Percentiles rank a stretch among this genome's conserved stretches.
Evolutionary conservation across 92 coral and sea anemone genomes (phyloP).

Genomic region (Epizoanthus illoricatus): DNA sequence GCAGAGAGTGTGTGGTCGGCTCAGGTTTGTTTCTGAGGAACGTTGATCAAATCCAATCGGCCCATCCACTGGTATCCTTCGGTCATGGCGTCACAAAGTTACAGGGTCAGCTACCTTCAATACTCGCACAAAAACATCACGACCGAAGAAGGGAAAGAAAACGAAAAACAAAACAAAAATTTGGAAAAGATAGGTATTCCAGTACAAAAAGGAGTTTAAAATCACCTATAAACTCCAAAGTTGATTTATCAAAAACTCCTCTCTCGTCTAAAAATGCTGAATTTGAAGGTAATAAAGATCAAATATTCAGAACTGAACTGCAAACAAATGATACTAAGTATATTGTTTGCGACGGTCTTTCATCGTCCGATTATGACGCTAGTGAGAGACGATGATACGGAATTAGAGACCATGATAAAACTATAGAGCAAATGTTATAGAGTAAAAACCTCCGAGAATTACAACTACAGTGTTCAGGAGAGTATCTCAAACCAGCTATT

Average conservation of each 20-base stretch:
- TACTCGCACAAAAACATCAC: constrained; percentile 11
- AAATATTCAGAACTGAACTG: background rate
- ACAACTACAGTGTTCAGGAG: constrained; percentile 26
- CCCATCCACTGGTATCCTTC: background rate
- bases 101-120: background rate
- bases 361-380: background rate
- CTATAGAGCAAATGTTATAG: background rate
- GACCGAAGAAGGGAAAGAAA: background rate
- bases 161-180: background rate
- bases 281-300: background rate
- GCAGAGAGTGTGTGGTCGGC: background rate
- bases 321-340: background rate
- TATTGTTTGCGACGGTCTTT: background rate
- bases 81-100: background rate
- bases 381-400: background rate
- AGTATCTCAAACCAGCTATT: too few species aligned
- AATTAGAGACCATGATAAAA: background rate
- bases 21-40: background rate
- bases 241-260: background rate
- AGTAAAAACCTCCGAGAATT: constrained; percentile 43
- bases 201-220: background rate
- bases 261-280: background rate
- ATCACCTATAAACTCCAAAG: background rate
- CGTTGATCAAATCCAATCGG: background rate
- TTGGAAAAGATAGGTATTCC: constrained; percentile 6